phyloP scores from a whole-genome alignment of 92 coral and sea anemone species.

The Zoanthus solanderi region DNA sequence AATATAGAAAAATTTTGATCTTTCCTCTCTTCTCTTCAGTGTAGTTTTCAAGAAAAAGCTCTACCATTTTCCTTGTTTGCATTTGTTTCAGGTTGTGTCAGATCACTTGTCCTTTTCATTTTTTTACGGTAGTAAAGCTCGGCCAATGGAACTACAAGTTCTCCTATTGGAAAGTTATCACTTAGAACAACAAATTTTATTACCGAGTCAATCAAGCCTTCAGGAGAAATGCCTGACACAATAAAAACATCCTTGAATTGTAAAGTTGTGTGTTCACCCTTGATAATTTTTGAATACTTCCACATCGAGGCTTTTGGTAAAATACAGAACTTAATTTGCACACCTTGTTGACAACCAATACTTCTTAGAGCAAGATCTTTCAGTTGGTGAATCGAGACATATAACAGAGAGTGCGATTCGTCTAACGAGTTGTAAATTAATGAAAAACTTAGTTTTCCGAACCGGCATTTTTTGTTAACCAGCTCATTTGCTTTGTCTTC shows the following conservation, averaged over 20 bases:
- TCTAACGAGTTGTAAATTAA: constrained; percentile 63
- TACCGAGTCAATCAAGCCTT: constrained; percentile 52
- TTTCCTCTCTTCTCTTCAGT: too few relatives aligned
- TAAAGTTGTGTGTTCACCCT: constrained; percentile 22
- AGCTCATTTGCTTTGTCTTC: background rate
- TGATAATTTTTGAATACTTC: constrained; percentile 62
- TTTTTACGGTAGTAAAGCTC: constrained; percentile 72
- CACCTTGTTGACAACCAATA: constrained; percentile 26
- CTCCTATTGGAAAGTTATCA: constrained; percentile 52
- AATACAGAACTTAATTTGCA: constrained; percentile 64
- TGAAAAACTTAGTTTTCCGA: constrained; percentile 71
- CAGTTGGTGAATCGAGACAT: constrained; percentile 61
- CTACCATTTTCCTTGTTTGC: background rate
- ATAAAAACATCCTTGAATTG: constrained; percentile 74
- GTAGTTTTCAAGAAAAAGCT: too few relatives aligned
- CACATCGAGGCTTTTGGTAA: constrained; percentile 62
- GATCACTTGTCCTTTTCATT: constrained; percentile 65
- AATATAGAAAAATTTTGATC: too few relatives aligned
- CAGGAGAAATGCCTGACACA: constrained; percentile 64
- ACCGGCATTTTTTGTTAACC: background rate
- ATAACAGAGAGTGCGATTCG: constrained; percentile 61
- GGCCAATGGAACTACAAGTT: constrained; percentile 58
- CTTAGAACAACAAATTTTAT: constrained; percentile 63
- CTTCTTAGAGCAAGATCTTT: constrained; percentile 49
- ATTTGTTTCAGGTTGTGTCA: constrained; percentile 34